These are phyloP conservation scores for Ursus arctos DNA, from an alignment of 2,113 vertebrate species.

Conservation along the genomic window DNA sequence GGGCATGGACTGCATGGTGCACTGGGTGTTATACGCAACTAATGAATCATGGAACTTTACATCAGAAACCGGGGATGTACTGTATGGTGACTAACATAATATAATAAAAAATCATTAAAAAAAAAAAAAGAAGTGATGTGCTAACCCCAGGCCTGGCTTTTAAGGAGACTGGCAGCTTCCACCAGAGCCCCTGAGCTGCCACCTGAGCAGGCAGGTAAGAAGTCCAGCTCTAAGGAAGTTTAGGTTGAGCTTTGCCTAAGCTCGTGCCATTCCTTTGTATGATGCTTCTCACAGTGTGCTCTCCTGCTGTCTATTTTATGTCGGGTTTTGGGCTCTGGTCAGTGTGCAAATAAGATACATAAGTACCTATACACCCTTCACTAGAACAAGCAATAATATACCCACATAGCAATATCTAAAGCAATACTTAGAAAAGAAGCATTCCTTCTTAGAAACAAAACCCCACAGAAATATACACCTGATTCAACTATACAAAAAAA, in stretches of 20 bases:
- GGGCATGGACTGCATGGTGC: too few species aligned
- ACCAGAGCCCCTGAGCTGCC: background rate
- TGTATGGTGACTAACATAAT: too few species aligned
- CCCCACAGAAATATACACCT: background rate
- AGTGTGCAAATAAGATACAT: background rate
- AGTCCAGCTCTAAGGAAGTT: background rate
- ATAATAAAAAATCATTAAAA: too few species aligned
- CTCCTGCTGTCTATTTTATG: background rate
- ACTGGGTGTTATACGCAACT: too few species aligned
- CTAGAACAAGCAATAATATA: background rate
- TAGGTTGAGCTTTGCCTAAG: background rate
- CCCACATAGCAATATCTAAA: background rate
- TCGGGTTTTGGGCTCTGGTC: background rate
- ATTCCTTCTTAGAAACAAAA: slow-evolving; percentile 11
- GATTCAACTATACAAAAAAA: background rate
- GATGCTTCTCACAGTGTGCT: background rate
- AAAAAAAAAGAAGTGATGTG: too few species aligned
- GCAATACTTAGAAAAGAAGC: background rate
- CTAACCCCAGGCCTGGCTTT: background rate
- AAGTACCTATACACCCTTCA: background rate
- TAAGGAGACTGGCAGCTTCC: background rate
- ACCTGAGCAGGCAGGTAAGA: background rate
- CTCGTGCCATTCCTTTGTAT: background rate
- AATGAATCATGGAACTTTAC: too few species aligned
- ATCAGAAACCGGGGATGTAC: too few species aligned